phyloP scores from a whole-genome alignment of 2,888 invertebrate genomes.

The Eulithis testata region DNA sequence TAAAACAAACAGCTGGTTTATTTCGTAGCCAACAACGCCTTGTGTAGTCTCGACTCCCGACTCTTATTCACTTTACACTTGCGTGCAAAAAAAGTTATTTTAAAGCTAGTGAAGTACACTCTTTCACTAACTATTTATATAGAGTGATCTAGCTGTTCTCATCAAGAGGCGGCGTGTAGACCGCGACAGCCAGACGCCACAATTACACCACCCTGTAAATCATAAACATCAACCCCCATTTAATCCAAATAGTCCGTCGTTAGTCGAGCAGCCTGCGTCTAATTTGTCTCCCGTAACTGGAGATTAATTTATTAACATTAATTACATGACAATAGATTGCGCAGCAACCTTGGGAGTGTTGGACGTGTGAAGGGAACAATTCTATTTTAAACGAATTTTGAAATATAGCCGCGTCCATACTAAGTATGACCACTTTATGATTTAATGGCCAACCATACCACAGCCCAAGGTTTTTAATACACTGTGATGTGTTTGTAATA shows the following conservation, averaged over 20 bases:
- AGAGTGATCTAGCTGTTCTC: constrained; percentile 26
- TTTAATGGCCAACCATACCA: no score
- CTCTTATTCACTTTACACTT: constrained; percentile 1
- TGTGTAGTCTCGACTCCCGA: background rate
- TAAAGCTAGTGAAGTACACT: background rate
- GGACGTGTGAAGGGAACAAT: constrained; percentile 7
- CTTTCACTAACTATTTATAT: background rate
- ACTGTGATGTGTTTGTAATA: constrained; percentile 7
- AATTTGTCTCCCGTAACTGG: constrained; percentile 82
- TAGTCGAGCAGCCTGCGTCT: constrained; percentile 83
- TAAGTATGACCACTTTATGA: no score
- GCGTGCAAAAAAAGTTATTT: background rate
- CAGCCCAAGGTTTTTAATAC: background rate
- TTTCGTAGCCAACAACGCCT: background rate
- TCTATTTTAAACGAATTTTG: background rate
- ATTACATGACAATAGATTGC: constrained; percentile 76
- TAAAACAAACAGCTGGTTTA: constrained; percentile 25
- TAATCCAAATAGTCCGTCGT: constrained; percentile 84
- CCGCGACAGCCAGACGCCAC: constrained; percentile 79
- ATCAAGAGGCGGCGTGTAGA: constrained; percentile 42
- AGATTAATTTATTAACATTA: constrained; percentile 84
- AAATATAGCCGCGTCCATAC: background rate
- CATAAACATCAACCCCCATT: constrained; percentile 85
- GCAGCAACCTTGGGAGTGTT: constrained; percentile 38
- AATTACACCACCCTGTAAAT: constrained; percentile 82